A percentile compares a stretch with the other conserved stretches of the same genome.
phyloP scores from a whole-genome alignment of 2,113 vertebrate species.

The Bubalus kerabau region DNA sequence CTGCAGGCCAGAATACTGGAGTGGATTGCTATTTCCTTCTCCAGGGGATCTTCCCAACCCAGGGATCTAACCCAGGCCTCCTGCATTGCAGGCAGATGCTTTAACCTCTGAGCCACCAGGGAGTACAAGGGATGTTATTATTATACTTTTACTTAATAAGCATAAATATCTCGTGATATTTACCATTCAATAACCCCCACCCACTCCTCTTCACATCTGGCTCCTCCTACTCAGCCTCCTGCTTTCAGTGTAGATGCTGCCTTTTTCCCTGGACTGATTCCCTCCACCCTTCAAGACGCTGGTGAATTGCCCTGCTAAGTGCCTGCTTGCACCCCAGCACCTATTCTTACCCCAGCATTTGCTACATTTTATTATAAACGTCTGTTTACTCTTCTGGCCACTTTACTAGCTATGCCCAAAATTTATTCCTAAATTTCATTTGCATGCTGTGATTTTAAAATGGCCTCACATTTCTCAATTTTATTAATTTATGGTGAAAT shows the following conservation, averaged over 20 bases:
- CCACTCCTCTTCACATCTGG: too few species aligned
- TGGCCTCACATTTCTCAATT: background rate
- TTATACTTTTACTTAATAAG: background rate
- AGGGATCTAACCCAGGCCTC: too few species aligned
- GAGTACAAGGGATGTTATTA: background rate
- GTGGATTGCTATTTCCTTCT: too few species aligned
- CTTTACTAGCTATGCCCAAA: background rate
- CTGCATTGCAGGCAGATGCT: too few species aligned
- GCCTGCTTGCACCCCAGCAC: background rate
- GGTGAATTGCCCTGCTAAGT: background rate
- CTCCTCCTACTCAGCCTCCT: too few species aligned
- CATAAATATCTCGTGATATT: background rate
- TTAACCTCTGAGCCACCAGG: too few species aligned
- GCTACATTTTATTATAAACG: background rate
- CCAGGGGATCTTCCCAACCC: too few species aligned
- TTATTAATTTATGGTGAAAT: slow-evolving; percentile 28
- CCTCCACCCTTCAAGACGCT: background rate
- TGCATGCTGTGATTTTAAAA: slow-evolving; percentile 47
- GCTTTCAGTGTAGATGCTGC: fast-evolving
- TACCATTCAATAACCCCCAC: background rate
- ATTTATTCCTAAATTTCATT: slow-evolving; percentile 31
- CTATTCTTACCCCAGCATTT: background rate
- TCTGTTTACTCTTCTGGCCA: background rate
- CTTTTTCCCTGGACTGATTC: background rate
- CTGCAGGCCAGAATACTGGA: too few species aligned